Conservation (phyloP, 2,797 vertebrate genomes). For the Enteromius viviparus region DNA sequence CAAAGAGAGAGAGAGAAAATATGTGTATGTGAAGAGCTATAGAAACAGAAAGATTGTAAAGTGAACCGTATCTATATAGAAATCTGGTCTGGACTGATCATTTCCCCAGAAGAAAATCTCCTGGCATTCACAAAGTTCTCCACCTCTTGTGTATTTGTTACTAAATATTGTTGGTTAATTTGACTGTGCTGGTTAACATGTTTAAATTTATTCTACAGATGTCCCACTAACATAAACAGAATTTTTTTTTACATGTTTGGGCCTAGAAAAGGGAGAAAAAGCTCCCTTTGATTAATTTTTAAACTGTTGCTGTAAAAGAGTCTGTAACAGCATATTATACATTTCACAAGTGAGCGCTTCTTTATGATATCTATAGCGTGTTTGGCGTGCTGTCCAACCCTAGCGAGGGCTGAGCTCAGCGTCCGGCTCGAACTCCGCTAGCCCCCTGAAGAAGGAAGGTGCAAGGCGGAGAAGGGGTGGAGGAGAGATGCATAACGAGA, state of each 20-base stretch:
- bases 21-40: not conserved
- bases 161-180: not conserved
- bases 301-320: not conserved
- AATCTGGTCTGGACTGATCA: not conserved
- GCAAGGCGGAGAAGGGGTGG: no score
- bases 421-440: no score
- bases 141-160: not conserved
- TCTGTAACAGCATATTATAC: not conserved
- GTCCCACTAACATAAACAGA: not conserved
- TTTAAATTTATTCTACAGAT: not conserved
- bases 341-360: not conserved
- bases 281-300: not conserved
- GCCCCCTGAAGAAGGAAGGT: no score
- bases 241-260: not conserved
- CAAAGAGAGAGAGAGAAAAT: constrained; percentile 14
- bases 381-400: no score
- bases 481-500: no score
- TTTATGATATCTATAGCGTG: no score
- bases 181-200: not conserved
- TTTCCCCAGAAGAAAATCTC: not conserved
- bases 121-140: not conserved
- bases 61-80: not conserved
- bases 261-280: not conserved
- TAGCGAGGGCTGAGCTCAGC: no score
- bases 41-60: constrained; percentile 11